A percentile compares a stretch with the other conserved stretches of the same genome.
phyloP scores from a whole-genome alignment of 37 sponge, comb jelly and placozoan species.

The Crambe crambe region DNA sequence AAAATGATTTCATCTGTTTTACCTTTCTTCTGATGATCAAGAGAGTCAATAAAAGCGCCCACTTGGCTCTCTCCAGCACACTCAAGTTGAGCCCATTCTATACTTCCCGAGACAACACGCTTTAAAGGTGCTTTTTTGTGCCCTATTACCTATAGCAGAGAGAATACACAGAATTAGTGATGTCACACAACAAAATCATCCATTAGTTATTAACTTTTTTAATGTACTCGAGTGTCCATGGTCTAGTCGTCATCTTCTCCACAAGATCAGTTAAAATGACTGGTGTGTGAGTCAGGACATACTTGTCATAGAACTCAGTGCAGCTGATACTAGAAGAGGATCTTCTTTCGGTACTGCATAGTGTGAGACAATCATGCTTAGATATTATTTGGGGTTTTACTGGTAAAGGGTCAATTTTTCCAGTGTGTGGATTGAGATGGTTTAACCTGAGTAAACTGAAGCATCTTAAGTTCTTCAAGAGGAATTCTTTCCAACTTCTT shows the following conservation, averaged over 20 bases:
- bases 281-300: slow-evolving; percentile 63
- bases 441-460: slow-evolving; percentile 10
- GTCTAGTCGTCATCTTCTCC: slow-evolving; percentile 29
- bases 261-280: slow-evolving; percentile 73
- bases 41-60: slow-evolving; percentile 57
- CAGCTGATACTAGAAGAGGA: slow-evolving; percentile 23
- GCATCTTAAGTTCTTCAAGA: slow-evolving; percentile 1
- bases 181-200: not conserved
- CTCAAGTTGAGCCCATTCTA: slow-evolving; percentile 78
- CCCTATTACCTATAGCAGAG: slow-evolving; percentile 49
- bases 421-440: not conserved
- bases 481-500: not conserved
- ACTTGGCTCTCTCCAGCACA: slow-evolving; percentile 27
- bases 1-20: not conserved
- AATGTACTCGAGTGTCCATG: slow-evolving; percentile 74
- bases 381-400: not conserved
- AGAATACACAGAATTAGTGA: not conserved
- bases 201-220: slow-evolving; percentile 41
- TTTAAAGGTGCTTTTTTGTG: slow-evolving; percentile 57
- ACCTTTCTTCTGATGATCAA: slow-evolving; percentile 14
- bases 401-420: not conserved
- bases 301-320: slow-evolving; percentile 40
- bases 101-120: slow-evolving; percentile 41
- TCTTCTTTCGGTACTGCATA: slow-evolving; percentile 62
- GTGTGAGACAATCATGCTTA: too few species aligned